These are phyloP conservation scores for Hepsetus odoe DNA, from an alignment of 2,113 vertebrate genomes.

Conservation along the genomic window DNA sequence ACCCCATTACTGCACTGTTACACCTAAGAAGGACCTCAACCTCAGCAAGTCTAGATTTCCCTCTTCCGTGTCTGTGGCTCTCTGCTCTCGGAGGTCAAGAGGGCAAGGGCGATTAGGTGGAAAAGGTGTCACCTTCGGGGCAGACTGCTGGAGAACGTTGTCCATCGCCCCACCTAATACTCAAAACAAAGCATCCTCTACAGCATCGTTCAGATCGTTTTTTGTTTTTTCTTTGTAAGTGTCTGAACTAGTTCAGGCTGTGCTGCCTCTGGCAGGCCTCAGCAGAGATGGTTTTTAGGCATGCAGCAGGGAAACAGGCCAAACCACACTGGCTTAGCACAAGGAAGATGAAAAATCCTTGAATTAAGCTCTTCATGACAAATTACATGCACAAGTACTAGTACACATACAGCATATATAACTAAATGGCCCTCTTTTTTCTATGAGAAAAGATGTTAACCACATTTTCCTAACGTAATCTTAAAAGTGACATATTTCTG, in stretches of 20 bases:
- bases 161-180: slow-evolving; percentile 26
- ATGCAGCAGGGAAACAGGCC: slow-evolving; percentile 66
- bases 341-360: slow-evolving; percentile 62
- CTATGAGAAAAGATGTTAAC: too few species aligned
- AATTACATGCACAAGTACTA: slow-evolving; percentile 19
- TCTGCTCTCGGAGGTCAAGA: slow-evolving; percentile 55
- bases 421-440: too few species aligned
- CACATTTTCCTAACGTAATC: too few species aligned
- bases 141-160: slow-evolving; percentile 36
- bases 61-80: slow-evolving; percentile 41
- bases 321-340: slow-evolving; percentile 70
- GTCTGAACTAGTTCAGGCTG: slow-evolving; percentile 72
- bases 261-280: slow-evolving; percentile 68
- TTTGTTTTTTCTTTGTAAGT: slow-evolving; percentile 65
- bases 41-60: slow-evolving; percentile 63
- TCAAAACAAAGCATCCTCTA: slow-evolving; percentile 44
- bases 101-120: slow-evolving; percentile 66
- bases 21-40: slow-evolving; percentile 18
- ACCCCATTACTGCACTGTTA: background rate
- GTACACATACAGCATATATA: too few species aligned
- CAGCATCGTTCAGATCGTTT: slow-evolving; percentile 72
- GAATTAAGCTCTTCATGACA: slow-evolving; percentile 50
- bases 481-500: too few species aligned
- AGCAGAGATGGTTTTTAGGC: slow-evolving; percentile 70
- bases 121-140: slow-evolving; percentile 72